Evolutionary conservation across 2,888 invertebrate genomes (phyloP), one percentile per base, ranked within the genome.

Genomic region (Cerceris ruficornis): DNA sequence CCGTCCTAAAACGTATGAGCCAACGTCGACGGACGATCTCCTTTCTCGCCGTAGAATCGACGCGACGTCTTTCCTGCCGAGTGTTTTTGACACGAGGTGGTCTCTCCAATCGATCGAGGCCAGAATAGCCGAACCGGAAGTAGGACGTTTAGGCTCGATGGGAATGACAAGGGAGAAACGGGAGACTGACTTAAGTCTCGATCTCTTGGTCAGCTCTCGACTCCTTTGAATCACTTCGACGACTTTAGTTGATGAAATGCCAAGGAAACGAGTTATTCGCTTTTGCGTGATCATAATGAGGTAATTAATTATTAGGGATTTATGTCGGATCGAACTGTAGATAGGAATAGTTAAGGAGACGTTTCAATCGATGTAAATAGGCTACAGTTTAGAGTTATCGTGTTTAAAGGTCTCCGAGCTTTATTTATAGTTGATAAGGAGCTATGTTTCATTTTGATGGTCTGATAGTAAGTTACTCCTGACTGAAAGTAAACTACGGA

Each of bases 111-210:
- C 86, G 86, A 88, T 88, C 69, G 80, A 59, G 69, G 77, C 77
- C 75, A 61, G 73, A 78, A 84, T 69, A 84, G 82, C 68, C 84
- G 80, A 83, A 86, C 77, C 85, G 83, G 82, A 87, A 86, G 84
- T 88, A 75, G 85, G 77, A 74, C 82, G 77, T 83, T 85, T 78
- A 85, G 82, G 75, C 70, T 80, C 76, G 71, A 75, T 66, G 71
- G 66, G 61, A 75, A 84, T 70, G 76, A 83, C 75, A 83, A 84
- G 72, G 69, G 62, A 41, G 70, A 67, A 72, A 65, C 58, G 61
- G 66, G 59, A 49, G 58, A 67, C 59, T 55, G 69, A 79, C 61
- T 83, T 76, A 74, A 77, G 69, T 77, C 60, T 55, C 41, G 64
- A 72, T 75, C 61, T 58, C 71, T 66, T 39, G 49, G 61, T 7